A percentile compares a stretch with the other conserved stretches of the same genome.
Evolutionary conservation across 1,140 invertebrate genomes (phyloP).

Genomic region (Sweltsa coloradensis): DNA sequence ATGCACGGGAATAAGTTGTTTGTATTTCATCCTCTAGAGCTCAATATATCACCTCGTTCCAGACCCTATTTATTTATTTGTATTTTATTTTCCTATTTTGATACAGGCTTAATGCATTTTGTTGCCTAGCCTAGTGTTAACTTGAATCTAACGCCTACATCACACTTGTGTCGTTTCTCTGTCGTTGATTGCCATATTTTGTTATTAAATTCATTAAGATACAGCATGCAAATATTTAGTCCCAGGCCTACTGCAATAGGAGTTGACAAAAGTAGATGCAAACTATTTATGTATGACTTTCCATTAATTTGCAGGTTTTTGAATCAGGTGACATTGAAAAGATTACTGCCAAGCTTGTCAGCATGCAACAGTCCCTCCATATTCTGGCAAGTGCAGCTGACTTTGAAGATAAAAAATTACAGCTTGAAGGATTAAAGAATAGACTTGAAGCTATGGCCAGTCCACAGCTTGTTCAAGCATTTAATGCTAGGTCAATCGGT

Average conservation of each 20-base stretch:
- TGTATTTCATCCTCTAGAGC: too few relatives aligned
- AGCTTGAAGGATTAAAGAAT: constrained; percentile 83
- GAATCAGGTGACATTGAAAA: constrained; percentile 44
- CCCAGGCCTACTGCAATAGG: not conserved
- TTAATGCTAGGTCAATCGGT: constrained; percentile 62
- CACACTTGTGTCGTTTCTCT: not conserved
- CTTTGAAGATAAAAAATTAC: constrained; percentile 67
- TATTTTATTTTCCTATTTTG: too few relatives aligned
- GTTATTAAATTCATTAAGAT: not conserved
- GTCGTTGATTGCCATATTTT: not conserved
- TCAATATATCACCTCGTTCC: too few relatives aligned
- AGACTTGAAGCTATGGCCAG: constrained; percentile 77
- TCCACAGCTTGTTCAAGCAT: constrained; percentile 71
- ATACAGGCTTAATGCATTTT: too few relatives aligned
- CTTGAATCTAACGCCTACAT: not conserved
- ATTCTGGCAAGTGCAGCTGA: constrained; percentile 74
- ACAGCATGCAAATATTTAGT: not conserved
- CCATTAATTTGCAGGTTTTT: constrained; percentile 34
- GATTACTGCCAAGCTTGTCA: constrained; percentile 59
- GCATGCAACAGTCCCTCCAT: constrained; percentile 67
- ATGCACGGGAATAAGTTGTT: too few relatives aligned
- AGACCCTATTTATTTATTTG: too few relatives aligned
- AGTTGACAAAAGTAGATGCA: not conserved
- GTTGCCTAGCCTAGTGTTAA: too few relatives aligned
- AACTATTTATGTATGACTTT: not conserved